Conservation (phyloP, 2,797 vertebrate species). For the Myotis vivesi region DNA sequence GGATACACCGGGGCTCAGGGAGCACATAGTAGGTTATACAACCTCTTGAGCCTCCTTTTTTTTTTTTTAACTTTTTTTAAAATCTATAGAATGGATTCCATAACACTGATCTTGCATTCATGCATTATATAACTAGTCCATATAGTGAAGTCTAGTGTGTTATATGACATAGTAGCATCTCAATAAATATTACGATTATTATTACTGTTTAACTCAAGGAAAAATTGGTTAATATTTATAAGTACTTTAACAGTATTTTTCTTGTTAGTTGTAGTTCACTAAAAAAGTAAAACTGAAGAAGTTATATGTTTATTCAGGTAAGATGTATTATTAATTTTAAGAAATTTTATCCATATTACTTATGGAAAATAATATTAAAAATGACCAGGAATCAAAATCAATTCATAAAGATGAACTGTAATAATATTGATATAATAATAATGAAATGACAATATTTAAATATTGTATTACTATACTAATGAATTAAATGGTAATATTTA, state of each 20-base stretch:
- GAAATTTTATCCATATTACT: neutral
- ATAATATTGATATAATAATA: neutral
- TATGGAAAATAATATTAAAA: slow-evolving; percentile 2
- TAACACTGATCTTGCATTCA: neutral
- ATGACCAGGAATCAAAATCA: neutral
- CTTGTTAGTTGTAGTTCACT: neutral
- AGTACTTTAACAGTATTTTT: neutral
- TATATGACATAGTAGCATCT: neutral
- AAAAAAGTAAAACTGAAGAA: neutral
- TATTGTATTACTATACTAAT: neutral
- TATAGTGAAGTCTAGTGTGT: neutral
- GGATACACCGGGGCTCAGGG: neutral
- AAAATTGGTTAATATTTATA: neutral
- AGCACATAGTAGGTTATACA: neutral
- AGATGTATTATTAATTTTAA: neutral
- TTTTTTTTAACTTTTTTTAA: neutral
- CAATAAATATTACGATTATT: neutral
- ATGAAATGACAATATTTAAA: neutral
- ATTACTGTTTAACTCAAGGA: neutral
- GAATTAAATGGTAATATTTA: neutral
- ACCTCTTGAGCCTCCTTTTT: neutral
- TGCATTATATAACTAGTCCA: neutral
- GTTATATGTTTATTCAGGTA: neutral
- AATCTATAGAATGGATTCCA: neutral
- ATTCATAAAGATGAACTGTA: neutral